phyloP scores from a whole-genome alignment of 2,113 vertebrate genomes.

The Aldabrachelys gigantea region DNA sequence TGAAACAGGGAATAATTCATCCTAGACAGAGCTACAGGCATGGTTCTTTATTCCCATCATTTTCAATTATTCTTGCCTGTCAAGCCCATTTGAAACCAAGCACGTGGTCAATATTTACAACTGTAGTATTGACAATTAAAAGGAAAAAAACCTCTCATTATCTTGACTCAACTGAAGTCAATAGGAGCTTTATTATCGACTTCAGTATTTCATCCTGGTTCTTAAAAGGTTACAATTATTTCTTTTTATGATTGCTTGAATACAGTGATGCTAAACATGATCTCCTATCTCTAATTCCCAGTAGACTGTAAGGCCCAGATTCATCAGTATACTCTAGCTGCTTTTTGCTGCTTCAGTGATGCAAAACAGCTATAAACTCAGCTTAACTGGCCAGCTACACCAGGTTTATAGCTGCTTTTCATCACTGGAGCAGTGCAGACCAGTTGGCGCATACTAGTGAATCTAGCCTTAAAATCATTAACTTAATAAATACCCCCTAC shows the following conservation, averaged over 20 bases:
- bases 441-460: neutral
- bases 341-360: rapidly evolving
- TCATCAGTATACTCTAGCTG: neutral
- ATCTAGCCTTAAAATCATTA: neutral
- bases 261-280: conserved; percentile 57
- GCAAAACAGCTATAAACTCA: neutral
- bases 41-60: neutral
- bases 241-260: conserved; percentile 67
- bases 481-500: neutral
- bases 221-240: conserved; percentile 45
- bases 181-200: conserved; percentile 50
- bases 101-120: neutral
- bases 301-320: rapidly evolving
- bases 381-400: rapidly evolving
- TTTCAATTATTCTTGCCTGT: conserved; percentile 18
- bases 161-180: conserved; percentile 38
- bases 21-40: conserved; percentile 10
- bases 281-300: neutral
- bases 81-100: neutral
- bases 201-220: conserved; percentile 47
- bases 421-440: neutral
- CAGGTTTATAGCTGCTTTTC: neutral
- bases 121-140: neutral
- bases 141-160: neutral
- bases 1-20: conserved; percentile 27